Base-by-base conservation (phyloP, 2,888 invertebrate species). In the Protodeltote pygarga region DNA sequence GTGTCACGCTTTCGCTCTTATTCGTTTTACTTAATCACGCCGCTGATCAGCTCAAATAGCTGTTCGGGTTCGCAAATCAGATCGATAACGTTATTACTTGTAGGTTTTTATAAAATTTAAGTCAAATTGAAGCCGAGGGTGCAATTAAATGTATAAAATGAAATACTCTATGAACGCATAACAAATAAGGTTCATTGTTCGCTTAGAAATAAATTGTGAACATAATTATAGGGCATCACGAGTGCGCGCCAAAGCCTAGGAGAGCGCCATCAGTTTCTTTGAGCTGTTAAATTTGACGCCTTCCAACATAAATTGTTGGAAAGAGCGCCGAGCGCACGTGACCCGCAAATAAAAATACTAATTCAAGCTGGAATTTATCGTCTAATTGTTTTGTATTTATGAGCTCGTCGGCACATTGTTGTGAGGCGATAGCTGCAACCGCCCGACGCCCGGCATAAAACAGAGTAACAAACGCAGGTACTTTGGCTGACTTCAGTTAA, bases 1-100 rank as follows among this genome's bases (percentile, higher is more conserved):
- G 86, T 89, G 89, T 89, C 89, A 89, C 87, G 90, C 85, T 88
- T 81, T 81, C 73, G 79, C 72, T 82, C 79, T 83, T 85, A 83
- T 86, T 83, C 83, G 76, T 84, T 85, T 88, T 86, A 81, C 79
- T 85, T 87, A 88, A 89, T 89, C 88, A 85, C 67, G 67, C 63
- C 41, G 54, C 75, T 80, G 89, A 87, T 89, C 88, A 79, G 79
- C 71, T 65, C 68, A 58, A 74, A 67, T 74, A 76, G 79, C 66
- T 74, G 72, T 78, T 71, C 72, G 70, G 76, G 72, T 73, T 78
- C 76, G 77, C 73, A 75, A 80, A 82, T 83, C 77, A 70, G 69
- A 71, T 69, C 60, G 45, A 60, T 59, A 67, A 63, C 62, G 31
- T 27, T 46, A 54, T 23, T 40, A 48, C 24, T 40, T 41, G 42